Evolutionary conservation across 2,888 invertebrate genomes (phyloP), one percentile per base, ranked within the genome.

Genomic region (Drosophila demipolita): DNA sequence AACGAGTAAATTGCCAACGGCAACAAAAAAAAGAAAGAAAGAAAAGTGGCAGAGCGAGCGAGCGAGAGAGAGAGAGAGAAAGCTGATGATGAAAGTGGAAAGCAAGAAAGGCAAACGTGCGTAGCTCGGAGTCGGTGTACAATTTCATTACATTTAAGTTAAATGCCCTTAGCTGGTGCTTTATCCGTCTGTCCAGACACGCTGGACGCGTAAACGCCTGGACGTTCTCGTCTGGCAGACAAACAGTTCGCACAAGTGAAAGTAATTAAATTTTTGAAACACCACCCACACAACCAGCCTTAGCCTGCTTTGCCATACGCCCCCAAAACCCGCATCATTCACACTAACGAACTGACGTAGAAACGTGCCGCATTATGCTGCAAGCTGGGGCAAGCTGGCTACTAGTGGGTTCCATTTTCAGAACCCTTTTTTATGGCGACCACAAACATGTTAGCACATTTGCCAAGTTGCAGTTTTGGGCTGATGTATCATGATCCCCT

Each of bases 211-310:
- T n/a, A 11, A 29, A 32, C 32, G 49, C 20, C 53, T 26, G 54
- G 50, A 55, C 40, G 53, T 62, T 49, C 40, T 60, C 35, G 75
- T 62, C 66, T 73, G 76, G 35, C 82, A 85, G 82, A 76, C 84
- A 85, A 85, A 83, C 81, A 77, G 73, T 68, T 83, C 79, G 81
- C 88, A 87, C 79, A 81, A 89, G 84, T 89, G 87, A 89, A 87
- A 89, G 89, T 87, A 87, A 87, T 87, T 87, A 89, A 87, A 87
- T 89, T 87, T 87, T 85, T 85, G 75, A 84, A 75, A 75, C 74
- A 42, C 48, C 59, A 33, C 58, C 61, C 29, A 60, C 63, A 20
- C 29, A n/a, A 20, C 57, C 32, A 23, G 40, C n/a, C n/a, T 29
- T 15, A 36, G 26, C 15, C 48, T 9, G 33, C 29, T 48, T n/a